phyloP scores from a whole-genome alignment of 1,140 invertebrate genomes.

The Vanessa tameamea region DNA sequence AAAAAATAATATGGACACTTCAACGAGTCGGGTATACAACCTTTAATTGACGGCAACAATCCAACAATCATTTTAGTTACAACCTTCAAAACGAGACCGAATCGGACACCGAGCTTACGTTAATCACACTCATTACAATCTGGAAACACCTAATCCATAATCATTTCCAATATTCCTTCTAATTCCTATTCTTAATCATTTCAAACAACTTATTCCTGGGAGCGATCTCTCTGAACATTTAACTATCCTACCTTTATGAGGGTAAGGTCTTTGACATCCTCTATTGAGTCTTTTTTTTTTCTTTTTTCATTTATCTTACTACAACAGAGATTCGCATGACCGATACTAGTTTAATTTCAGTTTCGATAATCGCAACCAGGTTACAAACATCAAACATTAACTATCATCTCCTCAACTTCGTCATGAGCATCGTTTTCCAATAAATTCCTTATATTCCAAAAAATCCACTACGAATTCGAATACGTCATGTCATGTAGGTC shows the following conservation, averaged over 20 bases:
- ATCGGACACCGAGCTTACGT: slow-evolving; percentile 52
- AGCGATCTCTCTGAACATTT: slow-evolving; percentile 29
- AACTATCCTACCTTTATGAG: neutral
- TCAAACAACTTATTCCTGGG: slow-evolving; percentile 40
- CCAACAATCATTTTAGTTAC: slow-evolving; percentile 50
- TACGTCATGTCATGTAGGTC: slow-evolving; percentile 54
- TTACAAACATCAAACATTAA: slow-evolving; percentile 41
- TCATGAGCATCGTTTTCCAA: slow-evolving; percentile 44
- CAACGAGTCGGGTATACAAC: slow-evolving; percentile 60
- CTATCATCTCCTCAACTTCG: slow-evolving; percentile 37
- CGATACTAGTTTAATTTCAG: neutral
- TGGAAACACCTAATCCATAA: slow-evolving; percentile 48
- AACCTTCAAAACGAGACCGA: slow-evolving; percentile 52
- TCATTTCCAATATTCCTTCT: slow-evolving; percentile 34
- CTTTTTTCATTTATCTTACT: slow-evolving; percentile 1
- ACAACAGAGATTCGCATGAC: neutral
- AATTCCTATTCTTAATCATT: slow-evolving; percentile 35
- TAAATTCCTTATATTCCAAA: slow-evolving; percentile 24
- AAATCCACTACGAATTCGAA: slow-evolving; percentile 40
- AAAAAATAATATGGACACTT: slow-evolving; percentile 77
- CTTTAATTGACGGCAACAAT: slow-evolving; percentile 73
- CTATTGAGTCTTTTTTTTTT: slow-evolving; percentile 5
- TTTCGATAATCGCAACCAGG: slow-evolving; percentile 28
- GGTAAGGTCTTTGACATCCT: neutral
- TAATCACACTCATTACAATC: slow-evolving; percentile 53